phyloP scores from a whole-genome alignment of 2,797 vertebrate genomes.

The Cyclura pinguis region DNA sequence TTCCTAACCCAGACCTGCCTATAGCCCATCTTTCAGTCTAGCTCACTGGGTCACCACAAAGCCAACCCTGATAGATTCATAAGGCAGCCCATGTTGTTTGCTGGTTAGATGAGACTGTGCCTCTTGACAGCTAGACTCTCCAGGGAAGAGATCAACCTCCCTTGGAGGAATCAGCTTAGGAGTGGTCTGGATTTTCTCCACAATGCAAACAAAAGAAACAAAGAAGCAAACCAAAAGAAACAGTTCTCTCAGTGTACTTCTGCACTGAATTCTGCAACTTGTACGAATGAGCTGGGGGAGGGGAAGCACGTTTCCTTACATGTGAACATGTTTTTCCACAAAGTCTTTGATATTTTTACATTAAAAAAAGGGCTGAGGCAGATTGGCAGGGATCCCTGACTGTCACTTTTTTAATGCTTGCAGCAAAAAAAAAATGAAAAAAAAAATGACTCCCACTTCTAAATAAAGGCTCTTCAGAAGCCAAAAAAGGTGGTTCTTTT shows the following conservation, averaged over 20 bases:
- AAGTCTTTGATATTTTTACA: background rate
- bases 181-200: background rate
- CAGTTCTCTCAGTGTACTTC: background rate
- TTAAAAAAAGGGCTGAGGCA: too few species aligned
- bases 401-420: too few species aligned
- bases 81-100: slow-evolving; percentile 77
- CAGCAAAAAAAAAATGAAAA: too few species aligned
- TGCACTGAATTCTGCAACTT: background rate
- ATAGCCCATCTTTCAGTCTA: background rate
- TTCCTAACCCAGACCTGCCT: background rate
- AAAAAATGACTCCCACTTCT: too few species aligned
- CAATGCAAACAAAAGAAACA: background rate
- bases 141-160: slow-evolving; percentile 71
- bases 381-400: too few species aligned
- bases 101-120: slow-evolving; percentile 78
- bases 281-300: too few species aligned
- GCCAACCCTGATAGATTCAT: slow-evolving; percentile 77
- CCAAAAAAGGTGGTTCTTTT: too few species aligned
- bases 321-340: background rate
- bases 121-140: slow-evolving; percentile 75
- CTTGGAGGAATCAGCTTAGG: background rate
- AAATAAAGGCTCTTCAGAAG: too few species aligned
- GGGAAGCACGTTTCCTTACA: background rate
- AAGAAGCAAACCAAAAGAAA: background rate
- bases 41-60: background rate